These are phyloP conservation scores for Otis tarda DNA, from an alignment of 2,113 vertebrate genomes.

Conservation along the genomic window DNA sequence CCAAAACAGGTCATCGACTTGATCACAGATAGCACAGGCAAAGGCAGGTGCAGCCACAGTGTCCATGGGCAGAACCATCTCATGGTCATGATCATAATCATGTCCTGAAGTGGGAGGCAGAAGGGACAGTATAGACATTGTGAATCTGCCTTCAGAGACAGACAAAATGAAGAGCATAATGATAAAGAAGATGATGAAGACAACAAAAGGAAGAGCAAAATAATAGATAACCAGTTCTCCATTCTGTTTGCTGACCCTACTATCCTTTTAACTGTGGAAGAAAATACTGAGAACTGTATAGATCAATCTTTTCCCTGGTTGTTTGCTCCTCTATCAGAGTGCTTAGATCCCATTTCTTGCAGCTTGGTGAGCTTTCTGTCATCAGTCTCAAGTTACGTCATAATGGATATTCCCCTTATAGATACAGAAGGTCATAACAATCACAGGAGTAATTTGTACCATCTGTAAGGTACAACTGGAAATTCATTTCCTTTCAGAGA, in stretches of 20 bases:
- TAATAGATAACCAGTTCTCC: not conserved
- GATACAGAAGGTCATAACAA: not conserved
- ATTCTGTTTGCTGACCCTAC: not conserved
- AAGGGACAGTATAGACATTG: not conserved
- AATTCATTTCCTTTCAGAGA: not conserved
- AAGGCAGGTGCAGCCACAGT: not conserved
- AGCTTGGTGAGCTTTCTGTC: not conserved
- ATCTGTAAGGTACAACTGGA: accelerated
- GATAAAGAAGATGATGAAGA: too few relatives aligned
- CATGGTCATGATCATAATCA: too few relatives aligned
- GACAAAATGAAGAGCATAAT: not conserved
- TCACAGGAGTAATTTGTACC: not conserved
- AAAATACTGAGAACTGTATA: not conserved
- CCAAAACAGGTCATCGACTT: not conserved
- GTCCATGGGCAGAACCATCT: not conserved
- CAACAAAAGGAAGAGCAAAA: not conserved
- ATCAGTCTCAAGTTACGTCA: not conserved
- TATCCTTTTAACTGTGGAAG: not conserved
- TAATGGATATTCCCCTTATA: not conserved
- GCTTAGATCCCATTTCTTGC: not conserved
- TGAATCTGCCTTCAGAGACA: not conserved
- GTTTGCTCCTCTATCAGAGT: accelerated
- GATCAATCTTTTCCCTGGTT: accelerated
- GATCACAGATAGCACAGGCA: not conserved
- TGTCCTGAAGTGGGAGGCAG: not conserved